Conservation (phyloP, 2,888 invertebrate species). For the Globia sparganii region DNA sequence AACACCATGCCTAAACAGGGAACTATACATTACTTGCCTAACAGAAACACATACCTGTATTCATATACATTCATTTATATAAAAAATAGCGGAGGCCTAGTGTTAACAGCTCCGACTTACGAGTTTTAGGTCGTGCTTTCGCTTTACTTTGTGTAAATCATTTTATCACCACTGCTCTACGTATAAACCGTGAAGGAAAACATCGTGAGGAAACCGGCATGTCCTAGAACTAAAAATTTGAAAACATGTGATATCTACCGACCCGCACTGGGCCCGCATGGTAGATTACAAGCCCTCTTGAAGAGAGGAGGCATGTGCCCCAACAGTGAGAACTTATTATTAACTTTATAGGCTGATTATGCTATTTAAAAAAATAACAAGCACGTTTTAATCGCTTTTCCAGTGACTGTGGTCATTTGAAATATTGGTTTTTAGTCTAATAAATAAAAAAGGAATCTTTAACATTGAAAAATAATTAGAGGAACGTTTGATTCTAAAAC, state of each 20-base stretch:
- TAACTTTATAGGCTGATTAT: not conserved
- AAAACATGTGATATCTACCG: not conserved
- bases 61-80: not conserved
- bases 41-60: too few species aligned
- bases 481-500: not conserved
- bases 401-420: not conserved
- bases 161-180: not conserved
- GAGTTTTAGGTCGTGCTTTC: not conserved
- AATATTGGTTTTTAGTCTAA: conserved; percentile 1
- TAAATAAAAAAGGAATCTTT: not conserved
- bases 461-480: not conserved
- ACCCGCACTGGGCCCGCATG: not conserved
- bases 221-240: not conserved
- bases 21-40: conserved; percentile 40
- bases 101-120: too few species aligned
- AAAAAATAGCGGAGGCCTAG: not conserved
- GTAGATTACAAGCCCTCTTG: not conserved
- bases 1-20: conserved; percentile 49
- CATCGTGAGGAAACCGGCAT: not conserved
- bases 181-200: not conserved
- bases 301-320: not conserved
- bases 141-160: not conserved
- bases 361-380: conserved; percentile 7
- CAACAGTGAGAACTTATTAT: not conserved
- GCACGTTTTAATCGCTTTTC: not conserved